A percentile compares a stretch with the other conserved stretches of the same genome.
These are phyloP conservation scores for Gobionotothen gibberifrons DNA, from an alignment of 2,797 vertebrate species.

Conservation along the genomic window DNA sequence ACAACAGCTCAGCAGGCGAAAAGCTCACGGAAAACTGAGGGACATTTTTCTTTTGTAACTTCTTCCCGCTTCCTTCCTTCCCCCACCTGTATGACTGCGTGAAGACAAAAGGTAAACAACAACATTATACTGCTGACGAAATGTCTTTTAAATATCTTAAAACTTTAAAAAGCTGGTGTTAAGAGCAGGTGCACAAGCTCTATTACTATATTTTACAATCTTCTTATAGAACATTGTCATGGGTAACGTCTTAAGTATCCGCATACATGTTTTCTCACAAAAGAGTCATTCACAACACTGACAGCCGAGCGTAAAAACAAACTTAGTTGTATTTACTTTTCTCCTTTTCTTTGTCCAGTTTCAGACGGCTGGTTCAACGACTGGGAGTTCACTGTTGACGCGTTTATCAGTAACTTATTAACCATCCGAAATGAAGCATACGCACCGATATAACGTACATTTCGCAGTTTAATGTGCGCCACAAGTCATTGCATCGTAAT, in stretches of 20 bases:
- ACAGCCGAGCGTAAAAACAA: neutral
- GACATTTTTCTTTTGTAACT: slow-evolving; percentile 32
- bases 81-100: slow-evolving; percentile 58
- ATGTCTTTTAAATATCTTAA: neutral
- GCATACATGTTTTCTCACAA: neutral
- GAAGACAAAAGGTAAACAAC: slow-evolving; percentile 67
- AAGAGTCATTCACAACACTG: neutral
- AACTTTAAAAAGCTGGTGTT: neutral
- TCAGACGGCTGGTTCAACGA: slow-evolving; percentile 63
- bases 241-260: neutral
- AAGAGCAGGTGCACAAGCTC: slow-evolving; percentile 51
- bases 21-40: slow-evolving; percentile 34
- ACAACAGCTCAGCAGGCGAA: slow-evolving; percentile 53
- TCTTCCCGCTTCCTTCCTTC: slow-evolving; percentile 39
- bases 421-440: slow-evolving; percentile 13
- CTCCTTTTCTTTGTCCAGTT: slow-evolving; percentile 26
- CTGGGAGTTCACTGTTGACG: slow-evolving; percentile 64
- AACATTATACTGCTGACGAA: neutral
- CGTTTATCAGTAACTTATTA: slow-evolving; percentile 76
- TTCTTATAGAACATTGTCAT: neutral
- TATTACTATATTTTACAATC: neutral
- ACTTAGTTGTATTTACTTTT: slow-evolving; percentile 2
- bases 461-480: neutral
- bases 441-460: neutral
- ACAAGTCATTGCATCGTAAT: neutral